Conservation (phyloP, 35 echinoderm and acorn worm genomes). For the Stichopus chloronotus region DNA sequence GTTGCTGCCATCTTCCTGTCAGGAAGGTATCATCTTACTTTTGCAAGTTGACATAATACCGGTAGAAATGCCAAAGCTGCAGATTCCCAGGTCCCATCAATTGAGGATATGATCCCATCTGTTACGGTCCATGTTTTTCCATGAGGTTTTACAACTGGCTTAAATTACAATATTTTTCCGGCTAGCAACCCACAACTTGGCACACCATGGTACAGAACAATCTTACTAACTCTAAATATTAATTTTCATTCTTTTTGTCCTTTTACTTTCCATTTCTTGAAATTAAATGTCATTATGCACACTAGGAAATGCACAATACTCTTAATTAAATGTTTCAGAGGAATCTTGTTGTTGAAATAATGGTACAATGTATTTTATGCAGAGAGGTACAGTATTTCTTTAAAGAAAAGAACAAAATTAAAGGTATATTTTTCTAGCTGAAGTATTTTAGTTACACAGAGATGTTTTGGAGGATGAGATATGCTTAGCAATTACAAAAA, state of each 20-base stretch:
- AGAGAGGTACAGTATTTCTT: too few relatives aligned
- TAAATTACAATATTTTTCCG: background rate
- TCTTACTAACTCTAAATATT: background rate
- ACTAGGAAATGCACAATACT: too few relatives aligned
- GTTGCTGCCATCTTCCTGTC: background rate
- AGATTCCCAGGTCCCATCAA: background rate
- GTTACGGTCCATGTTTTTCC: background rate
- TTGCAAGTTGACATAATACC: background rate
- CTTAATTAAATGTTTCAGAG: too few relatives aligned
- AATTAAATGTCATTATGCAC: background rate
- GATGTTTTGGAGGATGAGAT: too few relatives aligned
- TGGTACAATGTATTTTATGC: too few relatives aligned
- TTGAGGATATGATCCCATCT: background rate
- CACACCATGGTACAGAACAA: background rate
- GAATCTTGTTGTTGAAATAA: too few relatives aligned
- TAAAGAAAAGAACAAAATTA: too few relatives aligned
- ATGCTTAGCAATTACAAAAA: too few relatives aligned
- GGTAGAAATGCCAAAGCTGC: slow-evolving; percentile 15
- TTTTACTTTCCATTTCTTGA: background rate
- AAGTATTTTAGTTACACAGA: too few relatives aligned
- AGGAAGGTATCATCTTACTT: background rate
- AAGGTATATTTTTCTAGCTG: too few relatives aligned
- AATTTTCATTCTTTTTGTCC: background rate
- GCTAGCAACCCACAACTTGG: background rate
- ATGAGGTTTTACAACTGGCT: background rate